A percentile compares a stretch with the other conserved stretches of the same genome.
These are phyloP conservation scores for Harlomillsia oculata DNA, from an alignment of 1,140 invertebrate genomes.

Conservation along the genomic window DNA sequence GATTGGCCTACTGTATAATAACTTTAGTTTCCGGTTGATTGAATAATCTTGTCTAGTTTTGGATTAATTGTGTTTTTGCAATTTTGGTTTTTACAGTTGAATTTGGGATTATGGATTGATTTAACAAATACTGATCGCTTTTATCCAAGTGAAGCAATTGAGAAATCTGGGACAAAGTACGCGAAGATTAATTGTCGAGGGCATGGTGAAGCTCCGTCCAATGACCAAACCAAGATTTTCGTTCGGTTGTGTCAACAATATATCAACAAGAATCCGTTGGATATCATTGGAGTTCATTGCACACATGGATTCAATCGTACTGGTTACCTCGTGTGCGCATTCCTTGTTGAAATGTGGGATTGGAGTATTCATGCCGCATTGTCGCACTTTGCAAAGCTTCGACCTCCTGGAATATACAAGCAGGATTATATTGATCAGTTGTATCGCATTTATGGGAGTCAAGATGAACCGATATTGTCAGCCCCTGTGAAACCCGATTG, in stretches of 20 bases:
- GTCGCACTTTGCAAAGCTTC: constrained; percentile 55
- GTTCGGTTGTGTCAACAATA: constrained; percentile 67
- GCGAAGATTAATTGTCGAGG: constrained; percentile 78
- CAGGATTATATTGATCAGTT: constrained; percentile 53
- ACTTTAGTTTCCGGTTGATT: too few species aligned
- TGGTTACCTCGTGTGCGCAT: constrained; percentile 85
- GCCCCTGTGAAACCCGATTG: constrained; percentile 70
- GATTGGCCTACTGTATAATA: too few species aligned
- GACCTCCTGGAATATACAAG: constrained; percentile 61
- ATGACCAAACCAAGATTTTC: constrained; percentile 68
- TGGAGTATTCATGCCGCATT: constrained; percentile 72
- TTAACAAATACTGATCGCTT: constrained; percentile 90
- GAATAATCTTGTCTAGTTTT: too few species aligned
- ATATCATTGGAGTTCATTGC: constrained; percentile 85
- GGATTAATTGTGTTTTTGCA: not conserved
- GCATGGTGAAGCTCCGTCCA: constrained; percentile 66
- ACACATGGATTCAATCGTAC: constrained; percentile 99
- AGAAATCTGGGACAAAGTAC: constrained; percentile 64
- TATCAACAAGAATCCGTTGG: constrained; percentile 63
- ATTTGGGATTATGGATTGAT: constrained; percentile 91
- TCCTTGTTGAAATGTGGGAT: constrained; percentile 69
- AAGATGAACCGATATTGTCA: constrained; percentile 50
- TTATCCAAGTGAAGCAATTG: constrained; percentile 71
- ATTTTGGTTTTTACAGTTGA: constrained; percentile 47
- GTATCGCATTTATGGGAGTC: constrained; percentile 62